Evolutionary conservation across 2,888 invertebrate genomes (phyloP).

Genomic region (Drosophila borealis): DNA sequence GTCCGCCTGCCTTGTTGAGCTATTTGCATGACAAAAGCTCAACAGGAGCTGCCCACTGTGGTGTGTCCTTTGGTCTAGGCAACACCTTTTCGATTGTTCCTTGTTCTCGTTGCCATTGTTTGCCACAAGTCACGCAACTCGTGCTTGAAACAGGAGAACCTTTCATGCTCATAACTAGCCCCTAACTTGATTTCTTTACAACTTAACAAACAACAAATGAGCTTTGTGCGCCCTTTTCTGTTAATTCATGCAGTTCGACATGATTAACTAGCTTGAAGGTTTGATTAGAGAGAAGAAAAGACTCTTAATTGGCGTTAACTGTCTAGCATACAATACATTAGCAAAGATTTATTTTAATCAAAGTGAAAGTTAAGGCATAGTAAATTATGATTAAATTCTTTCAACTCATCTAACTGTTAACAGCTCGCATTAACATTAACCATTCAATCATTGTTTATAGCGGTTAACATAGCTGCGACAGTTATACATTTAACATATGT

Average conservation of each 20-base stretch:
- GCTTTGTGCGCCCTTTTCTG: constrained; percentile 43
- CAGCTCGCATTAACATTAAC: too few relatives aligned
- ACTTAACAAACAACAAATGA: constrained; percentile 43
- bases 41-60: constrained; percentile 51
- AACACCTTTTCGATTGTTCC: constrained; percentile 57
- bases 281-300: constrained; percentile 11
- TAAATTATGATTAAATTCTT: constrained; percentile 7
- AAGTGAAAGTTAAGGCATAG: not conserved
- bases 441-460: too few relatives aligned
- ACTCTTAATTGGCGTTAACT: constrained; percentile 18
- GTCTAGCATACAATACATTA: not conserved
- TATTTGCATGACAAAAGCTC: constrained; percentile 79
- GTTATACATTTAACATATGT: too few relatives aligned
- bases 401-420: too few relatives aligned
- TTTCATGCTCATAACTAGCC: constrained; percentile 58
- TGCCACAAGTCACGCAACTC: constrained; percentile 65
- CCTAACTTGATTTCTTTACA: constrained; percentile 58
- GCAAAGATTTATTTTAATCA: constrained; percentile 4
- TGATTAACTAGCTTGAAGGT: constrained; percentile 27
- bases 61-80: constrained; percentile 53
- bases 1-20: constrained; percentile 62
- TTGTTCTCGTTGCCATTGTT: constrained; percentile 41
- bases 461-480: too few relatives aligned
- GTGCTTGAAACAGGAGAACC: constrained; percentile 32
- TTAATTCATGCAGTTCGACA: constrained; percentile 35